Percentiles rank a stretch among this genome's conserved stretches.
phyloP scores from a whole-genome alignment of 92 coral and sea anemone species.

The Meandrina meandrites region DNA sequence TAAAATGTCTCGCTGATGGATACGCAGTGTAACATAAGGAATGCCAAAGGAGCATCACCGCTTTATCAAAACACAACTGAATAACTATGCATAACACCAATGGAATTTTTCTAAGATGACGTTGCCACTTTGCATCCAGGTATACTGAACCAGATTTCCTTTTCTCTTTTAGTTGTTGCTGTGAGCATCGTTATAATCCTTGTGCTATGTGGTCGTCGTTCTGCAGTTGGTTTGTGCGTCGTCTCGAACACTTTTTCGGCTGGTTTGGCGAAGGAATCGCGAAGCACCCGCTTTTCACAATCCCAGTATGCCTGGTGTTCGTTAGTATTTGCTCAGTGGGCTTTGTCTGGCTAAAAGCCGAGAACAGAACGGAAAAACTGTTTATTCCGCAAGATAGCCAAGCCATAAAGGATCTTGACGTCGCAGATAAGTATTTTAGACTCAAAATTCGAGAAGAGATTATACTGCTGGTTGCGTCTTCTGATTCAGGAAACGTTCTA shows the following conservation, averaged over 20 bases:
- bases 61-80: too few relatives aligned
- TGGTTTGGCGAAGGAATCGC: constrained; percentile 56
- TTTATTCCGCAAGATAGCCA: constrained; percentile 75
- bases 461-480: constrained; percentile 43
- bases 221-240: constrained; percentile 42
- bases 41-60: too few relatives aligned
- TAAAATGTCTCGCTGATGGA: too few relatives aligned
- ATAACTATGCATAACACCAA: too few relatives aligned
- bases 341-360: constrained; percentile 58
- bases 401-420: constrained; percentile 56
- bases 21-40: too few relatives aligned
- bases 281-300: constrained; percentile 47
- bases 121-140: too few relatives aligned
- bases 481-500: constrained; percentile 38
- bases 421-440: constrained; percentile 57
- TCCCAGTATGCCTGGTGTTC: constrained; percentile 42
- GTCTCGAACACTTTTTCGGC: constrained; percentile 38
- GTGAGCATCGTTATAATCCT: constrained; percentile 18
- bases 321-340: constrained; percentile 75
- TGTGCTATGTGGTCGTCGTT: constrained; percentile 51
- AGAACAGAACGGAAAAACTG: constrained; percentile 72
- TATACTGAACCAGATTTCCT: too few relatives aligned
- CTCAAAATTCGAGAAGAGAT: constrained; percentile 53
- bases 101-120: too few relatives aligned
- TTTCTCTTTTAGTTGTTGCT: constrained; percentile 24